Evolutionary conservation across 2,888 invertebrate species (phyloP), one percentile per base, ranked within the genome.

Genomic region (Dinocampus coccinellae): DNA sequence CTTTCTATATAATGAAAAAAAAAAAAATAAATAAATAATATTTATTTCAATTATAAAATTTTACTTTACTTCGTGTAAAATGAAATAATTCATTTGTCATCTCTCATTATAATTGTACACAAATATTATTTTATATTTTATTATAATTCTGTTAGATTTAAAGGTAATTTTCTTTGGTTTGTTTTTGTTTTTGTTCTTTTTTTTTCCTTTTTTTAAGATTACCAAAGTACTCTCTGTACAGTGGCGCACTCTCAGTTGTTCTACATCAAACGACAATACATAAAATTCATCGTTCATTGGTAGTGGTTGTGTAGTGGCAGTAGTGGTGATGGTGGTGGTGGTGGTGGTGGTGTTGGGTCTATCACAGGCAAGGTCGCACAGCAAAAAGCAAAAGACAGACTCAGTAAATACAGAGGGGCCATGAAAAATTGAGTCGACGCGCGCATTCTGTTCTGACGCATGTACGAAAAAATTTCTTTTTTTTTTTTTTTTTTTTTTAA

Each of bases 361-460:
- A 64, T 64, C 63, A n/a, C n/a, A 42, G 52, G 63, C 63, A 64
- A 64, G 63, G 63, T 64, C 63, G 63, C 52, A n/a, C 20, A 33
- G 26, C n/a, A 13, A 47, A 52, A 26, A 64, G 34, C 60, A 60
- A 60, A 60, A 60, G 34, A 24, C 60, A 47, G 47, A 47, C n/a
- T n/a, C n/a, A n/a, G n/a, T n/a, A 7, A 47, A 16, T 47, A 16
- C 47, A 16, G 47, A 58, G 58, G 33, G 29, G 33, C 33, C 16
- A 16, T 58, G 58, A 58, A 58, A 58, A 58, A 58, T 58, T 33
- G 58, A 58, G 58, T 58, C 33, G 29, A 58, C 47, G 16, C 47
- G 47, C 47, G 16, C n/a, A 16, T 16, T 47, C 16, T 47, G 47
- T 16, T n/a, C 16, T 47, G 47, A 16, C 47, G 34, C 33, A 33